Percentiles rank a stretch among this genome's conserved stretches.
Evolutionary conservation across 1,140 invertebrate genomes (phyloP).

Genomic region (Mylabris phalerata): DNA sequence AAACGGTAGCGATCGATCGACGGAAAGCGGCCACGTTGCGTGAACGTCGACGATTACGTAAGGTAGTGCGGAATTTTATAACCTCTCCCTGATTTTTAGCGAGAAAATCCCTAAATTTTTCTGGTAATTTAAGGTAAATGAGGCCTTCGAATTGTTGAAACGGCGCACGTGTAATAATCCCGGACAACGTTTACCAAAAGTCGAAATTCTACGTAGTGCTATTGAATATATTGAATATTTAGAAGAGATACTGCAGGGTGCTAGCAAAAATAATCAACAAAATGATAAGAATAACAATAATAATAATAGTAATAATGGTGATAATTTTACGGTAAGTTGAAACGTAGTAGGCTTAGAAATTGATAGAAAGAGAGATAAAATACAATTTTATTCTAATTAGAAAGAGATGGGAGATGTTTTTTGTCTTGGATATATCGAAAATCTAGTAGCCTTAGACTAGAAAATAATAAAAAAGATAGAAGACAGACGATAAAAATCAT

Average conservation of each 20-base stretch:
- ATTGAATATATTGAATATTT: constrained; percentile 97
- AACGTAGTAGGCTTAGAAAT: no score
- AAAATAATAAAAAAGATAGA: no score
- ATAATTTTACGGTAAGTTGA: no score
- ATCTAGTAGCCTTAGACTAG: no score
- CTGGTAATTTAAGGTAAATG: constrained; percentile 72
- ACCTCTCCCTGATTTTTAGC: neutral
- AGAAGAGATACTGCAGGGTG: constrained; percentile 69
- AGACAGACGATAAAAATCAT: no score
- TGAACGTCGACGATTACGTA: constrained; percentile 83
- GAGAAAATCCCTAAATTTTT: constrained; percentile 4
- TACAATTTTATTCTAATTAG: no score
- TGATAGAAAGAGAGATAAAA: no score
- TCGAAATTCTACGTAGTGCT: constrained; percentile 93
- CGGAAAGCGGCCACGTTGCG: constrained; percentile 94
- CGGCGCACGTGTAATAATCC: constrained; percentile 88
- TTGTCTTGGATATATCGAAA: no score
- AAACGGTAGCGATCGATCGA: constrained; percentile 88
- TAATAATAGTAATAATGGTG: no score
- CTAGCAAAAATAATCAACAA: constrained; percentile 19
- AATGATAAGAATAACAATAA: no score
- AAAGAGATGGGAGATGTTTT: no score
- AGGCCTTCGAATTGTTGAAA: constrained; percentile 94
- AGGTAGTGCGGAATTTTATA: constrained; percentile 51
- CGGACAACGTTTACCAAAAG: constrained; percentile 91